Evolutionary conservation across 2,888 invertebrate species (phyloP), one percentile per base, ranked within the genome.

Genomic region (Epirrhoe alternata): DNA sequence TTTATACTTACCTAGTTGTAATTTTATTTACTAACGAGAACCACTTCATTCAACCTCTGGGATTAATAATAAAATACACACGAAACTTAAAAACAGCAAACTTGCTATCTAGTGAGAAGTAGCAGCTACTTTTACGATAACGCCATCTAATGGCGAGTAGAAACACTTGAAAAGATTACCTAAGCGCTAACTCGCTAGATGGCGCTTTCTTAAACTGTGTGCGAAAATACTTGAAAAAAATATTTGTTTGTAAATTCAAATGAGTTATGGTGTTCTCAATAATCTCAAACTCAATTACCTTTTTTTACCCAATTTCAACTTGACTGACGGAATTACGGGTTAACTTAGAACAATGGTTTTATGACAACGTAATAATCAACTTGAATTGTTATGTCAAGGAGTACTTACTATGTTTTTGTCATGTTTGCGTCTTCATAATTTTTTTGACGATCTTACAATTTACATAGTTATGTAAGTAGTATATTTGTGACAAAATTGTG

Each of bases 71-170:
- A 10, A 38, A 7, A 38, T 10, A 8, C 5, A 8, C 7, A 10
- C 35, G 10, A 35, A 35, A 35, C 35, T 5, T 33, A 33, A 0
- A 4, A 33, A 33, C 7, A 35, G 8, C 35, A 12, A 12, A 3
- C 33, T 12, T 16, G 55, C 50, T 50, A 56, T 62, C 62, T 62
- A 50, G 62, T 50, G 42, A n/a, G 16, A 0, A 56, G 55, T 56
- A 62, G 55, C 38, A 30, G 1, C n/a, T 17, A 38, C 35, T 61
- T 14, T 14, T 0, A 12, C 1, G 38, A 42, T 61, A 12, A 7
- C 6, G n/a, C 30, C 47, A 61, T 45, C 61, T 61, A 61, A 4
- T 7, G 54, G 42, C n/a, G 33, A 54, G 47, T 61, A 54, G 47
- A 47, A 8, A 12, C 10, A 61, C 35, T 35, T 6, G 14, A 47